phyloP scores from a whole-genome alignment of 2,888 invertebrate species.

The Mamestra brassicae region DNA sequence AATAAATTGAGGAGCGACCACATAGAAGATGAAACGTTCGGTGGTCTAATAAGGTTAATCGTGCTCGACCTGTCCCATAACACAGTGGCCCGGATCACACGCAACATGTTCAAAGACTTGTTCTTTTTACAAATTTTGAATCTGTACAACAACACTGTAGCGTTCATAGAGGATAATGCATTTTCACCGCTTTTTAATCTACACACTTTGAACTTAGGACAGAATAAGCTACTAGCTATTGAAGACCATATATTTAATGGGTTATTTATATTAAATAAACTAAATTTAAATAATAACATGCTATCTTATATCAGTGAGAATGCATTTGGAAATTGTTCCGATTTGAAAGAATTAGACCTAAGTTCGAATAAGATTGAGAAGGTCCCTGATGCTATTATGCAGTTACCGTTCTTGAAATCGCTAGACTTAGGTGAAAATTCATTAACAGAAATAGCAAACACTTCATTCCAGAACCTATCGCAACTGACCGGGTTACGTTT shows the following conservation, averaged over 20 bases:
- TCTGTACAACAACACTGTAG: constrained; percentile 96
- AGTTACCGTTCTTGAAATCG: constrained; percentile 95
- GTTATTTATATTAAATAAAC: constrained; percentile 95
- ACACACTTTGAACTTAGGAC: constrained; percentile 96
- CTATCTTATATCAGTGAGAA: constrained; percentile 94
- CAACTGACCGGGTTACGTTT: constrained; percentile 96
- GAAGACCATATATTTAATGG: constrained; percentile 96
- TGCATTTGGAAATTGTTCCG: constrained; percentile 96
- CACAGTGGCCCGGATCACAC: constrained; percentile 94
- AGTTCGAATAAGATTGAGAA: constrained; percentile 96
- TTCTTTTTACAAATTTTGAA: constrained; percentile 96
- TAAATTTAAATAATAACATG: constrained; percentile 96
- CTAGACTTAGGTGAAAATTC: constrained; percentile 98
- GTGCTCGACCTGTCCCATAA: constrained; percentile 97
- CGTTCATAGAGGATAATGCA: constrained; percentile 95
- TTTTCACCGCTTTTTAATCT: constrained; percentile 97
- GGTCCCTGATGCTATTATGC: constrained; percentile 96
- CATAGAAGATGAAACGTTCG: constrained; percentile 96
- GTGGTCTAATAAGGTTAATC: constrained; percentile 96
- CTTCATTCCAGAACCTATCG: constrained; percentile 95
- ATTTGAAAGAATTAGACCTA: constrained; percentile 96
- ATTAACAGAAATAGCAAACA: constrained; percentile 95
- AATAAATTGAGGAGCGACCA: constrained; percentile 96
- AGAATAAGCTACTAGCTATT: constrained; percentile 95
- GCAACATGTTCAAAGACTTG: constrained; percentile 96